Evolutionary conservation across 2,797 vertebrate genomes (phyloP), one percentile per base, ranked within the genome.

Genomic region (Lepidocolaptes lacrymiger): DNA sequence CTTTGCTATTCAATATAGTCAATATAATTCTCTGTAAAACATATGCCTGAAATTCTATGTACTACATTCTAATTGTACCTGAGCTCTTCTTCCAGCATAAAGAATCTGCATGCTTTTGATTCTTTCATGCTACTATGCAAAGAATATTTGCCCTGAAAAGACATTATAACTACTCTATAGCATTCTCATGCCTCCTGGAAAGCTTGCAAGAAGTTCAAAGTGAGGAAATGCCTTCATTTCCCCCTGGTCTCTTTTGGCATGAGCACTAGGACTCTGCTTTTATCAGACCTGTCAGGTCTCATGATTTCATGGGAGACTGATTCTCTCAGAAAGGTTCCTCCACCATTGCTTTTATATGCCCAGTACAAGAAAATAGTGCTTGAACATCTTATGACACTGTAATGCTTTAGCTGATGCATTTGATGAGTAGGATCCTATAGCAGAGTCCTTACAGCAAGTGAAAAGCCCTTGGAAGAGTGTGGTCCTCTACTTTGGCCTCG

Each of bases 131-230:
- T 85, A 43, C 43, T 93, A 24, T 89, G 87, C 68, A 80, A 91
- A 86, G 54, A 59, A 27, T 68, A 63, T 94, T 94, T 84, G 48
- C 46, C 58, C 85, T 76, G 88, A 85, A 91, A 88, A 93, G 66
- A 69, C 39, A 58, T 91, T 86, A 51, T 78, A 85, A 88, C 58
- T 94, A 46, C 62, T 88, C 81, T 24, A 1, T 62, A 88, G 76
- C 23, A n/a, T 73, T 90, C 59, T 61, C 24, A 34, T 73, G 26
- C 76, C 69, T 84, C 88, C 83, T 86, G 85, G 89, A 95, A 91
- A 94, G 66, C 76, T 78, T 88, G 46, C 54, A 88, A n/a, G 52
- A 64, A 93, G n/a, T 90, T 95, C 88, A 91, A 94, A 97, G 85
- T 48, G 58, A 86, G 90, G 69, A 88, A 95, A 59, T 81, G 28